phyloP scores from a whole-genome alignment of 2,113 vertebrate species.

The Erpornis zantholeuca region DNA sequence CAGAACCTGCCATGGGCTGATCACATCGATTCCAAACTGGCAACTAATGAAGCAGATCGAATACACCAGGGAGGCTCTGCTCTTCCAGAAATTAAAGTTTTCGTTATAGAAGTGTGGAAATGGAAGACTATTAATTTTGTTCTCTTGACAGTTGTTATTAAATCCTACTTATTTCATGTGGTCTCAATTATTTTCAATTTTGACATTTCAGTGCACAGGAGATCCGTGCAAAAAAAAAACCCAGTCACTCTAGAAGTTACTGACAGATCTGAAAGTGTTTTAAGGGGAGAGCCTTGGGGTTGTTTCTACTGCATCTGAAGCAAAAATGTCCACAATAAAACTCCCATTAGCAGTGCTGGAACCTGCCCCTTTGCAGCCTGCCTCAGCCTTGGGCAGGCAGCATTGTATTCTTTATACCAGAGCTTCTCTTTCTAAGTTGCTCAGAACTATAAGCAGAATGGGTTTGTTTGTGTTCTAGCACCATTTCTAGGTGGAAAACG shows the following conservation, averaged over 20 bases:
- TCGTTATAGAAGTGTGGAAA: not conserved
- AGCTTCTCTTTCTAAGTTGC: not conserved
- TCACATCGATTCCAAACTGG: not conserved
- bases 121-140: constrained; percentile 16
- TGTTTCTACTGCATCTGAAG: not conserved
- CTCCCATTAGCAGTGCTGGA: not conserved
- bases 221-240: not conserved
- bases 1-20: not conserved
- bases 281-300: not conserved
- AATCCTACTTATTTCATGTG: not conserved
- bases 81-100: constrained; percentile 36
- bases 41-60: not conserved
- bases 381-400: not conserved
- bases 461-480: not conserved
- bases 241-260: not conserved
- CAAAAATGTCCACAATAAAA: not conserved
- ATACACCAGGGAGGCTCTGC: not conserved
- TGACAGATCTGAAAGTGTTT: not conserved
- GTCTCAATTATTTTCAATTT: not conserved
- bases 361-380: not conserved
- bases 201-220: not conserved
- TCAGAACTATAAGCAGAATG: not conserved
- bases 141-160: constrained; percentile 8
- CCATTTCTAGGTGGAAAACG: not conserved
- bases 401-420: accelerated